A percentile compares a stretch with the other conserved stretches of the same genome.
phyloP scores from a whole-genome alignment of 2,888 invertebrate genomes.

The Lycia hirtaria region DNA sequence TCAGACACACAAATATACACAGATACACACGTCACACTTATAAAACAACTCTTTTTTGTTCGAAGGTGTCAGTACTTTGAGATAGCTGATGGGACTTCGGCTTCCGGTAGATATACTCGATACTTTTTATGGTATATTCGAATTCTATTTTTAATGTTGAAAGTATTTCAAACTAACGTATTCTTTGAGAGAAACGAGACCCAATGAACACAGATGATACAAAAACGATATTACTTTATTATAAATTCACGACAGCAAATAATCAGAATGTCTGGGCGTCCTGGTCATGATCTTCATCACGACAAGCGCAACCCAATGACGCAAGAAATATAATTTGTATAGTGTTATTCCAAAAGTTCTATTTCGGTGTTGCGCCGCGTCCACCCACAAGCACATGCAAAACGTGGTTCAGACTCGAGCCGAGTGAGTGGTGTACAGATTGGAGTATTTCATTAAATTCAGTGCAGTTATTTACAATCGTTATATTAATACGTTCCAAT shows the following conservation, averaged over 20 bases:
- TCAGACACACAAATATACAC: too few species aligned
- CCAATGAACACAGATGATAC: too few species aligned
- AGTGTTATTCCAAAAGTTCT: conserved; percentile 83
- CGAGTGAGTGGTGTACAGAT: conserved; percentile 65
- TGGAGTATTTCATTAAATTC: conserved; percentile 61
- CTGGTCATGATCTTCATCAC: conserved; percentile 77
- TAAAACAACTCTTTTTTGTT: too few species aligned
- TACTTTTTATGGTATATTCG: too few species aligned
- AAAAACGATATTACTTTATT: conserved; percentile 18
- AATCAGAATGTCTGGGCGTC: conserved; percentile 44
- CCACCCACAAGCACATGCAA: conserved; percentile 68
- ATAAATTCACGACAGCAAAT: conserved; percentile 33
- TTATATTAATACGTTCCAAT: conserved; percentile 40
- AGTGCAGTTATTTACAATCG: conserved; percentile 49
- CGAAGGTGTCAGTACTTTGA: too few species aligned
- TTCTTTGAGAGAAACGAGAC: too few species aligned
- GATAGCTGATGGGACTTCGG: too few species aligned
- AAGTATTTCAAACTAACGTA: too few species aligned
- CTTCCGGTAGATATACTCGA: too few species aligned
- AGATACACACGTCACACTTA: too few species aligned
- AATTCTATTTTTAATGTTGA: too few species aligned
- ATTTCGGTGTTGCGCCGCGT: conserved; percentile 76
- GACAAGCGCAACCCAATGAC: conserved; percentile 71
- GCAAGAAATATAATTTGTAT: conserved; percentile 80
- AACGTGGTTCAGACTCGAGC: conserved; percentile 65